Conservation (phyloP, 2,797 vertebrate species). For the Oreonectes daqikongensis region DNA sequence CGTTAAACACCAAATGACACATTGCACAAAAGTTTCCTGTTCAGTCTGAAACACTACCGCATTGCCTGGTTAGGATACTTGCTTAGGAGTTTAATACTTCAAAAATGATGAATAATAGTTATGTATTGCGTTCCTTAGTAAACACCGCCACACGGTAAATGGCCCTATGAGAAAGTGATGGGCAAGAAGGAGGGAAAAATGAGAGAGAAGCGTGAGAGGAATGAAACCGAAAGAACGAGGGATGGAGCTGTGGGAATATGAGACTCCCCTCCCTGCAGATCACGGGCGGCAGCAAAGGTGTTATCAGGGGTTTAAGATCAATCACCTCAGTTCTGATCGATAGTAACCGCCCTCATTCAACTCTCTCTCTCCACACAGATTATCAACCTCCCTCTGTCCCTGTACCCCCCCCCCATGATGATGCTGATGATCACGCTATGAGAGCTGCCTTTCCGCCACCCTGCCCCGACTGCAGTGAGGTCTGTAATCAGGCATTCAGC, state of each 20-base stretch:
- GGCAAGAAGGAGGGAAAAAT: not conserved
- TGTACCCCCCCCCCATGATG: not conserved
- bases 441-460: conserved; percentile 14
- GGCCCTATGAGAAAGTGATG: not conserved
- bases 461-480: conserved; percentile 20
- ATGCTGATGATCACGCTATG: conserved; percentile 33
- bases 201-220: not conserved
- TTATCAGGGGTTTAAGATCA: conserved; percentile 47
- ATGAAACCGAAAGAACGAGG: conserved; percentile 18
- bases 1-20: too few species aligned
- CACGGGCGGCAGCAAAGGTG: conserved; percentile 26
- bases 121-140: not conserved
- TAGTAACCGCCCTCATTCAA: conserved; percentile 70
- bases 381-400: conserved; percentile 47
- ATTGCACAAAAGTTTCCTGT: too few species aligned
- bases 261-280: conserved; percentile 35
- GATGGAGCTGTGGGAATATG: conserved; percentile 37
- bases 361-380: conserved; percentile 65
- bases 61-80: not conserved
- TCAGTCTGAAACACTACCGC: not conserved
- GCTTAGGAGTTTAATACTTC: not conserved
- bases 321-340: conserved; percentile 65
- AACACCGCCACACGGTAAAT: not conserved
- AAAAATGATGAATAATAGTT: not conserved
- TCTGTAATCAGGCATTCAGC: conserved; percentile 44